phyloP scores from a whole-genome alignment of 2,888 invertebrate species.

The Perizoma flavofasciatum region DNA sequence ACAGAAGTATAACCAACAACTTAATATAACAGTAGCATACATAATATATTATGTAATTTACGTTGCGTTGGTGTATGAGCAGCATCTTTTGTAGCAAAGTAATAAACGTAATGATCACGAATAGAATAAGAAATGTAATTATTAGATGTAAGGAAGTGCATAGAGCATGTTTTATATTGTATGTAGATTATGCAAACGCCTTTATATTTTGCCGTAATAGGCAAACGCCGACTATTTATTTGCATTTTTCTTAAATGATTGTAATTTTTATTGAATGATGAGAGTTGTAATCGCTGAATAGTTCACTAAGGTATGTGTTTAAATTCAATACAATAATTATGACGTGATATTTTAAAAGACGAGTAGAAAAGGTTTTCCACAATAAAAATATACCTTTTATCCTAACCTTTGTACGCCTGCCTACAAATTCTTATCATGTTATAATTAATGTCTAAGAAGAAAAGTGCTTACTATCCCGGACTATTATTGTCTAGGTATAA shows the following conservation, averaged over 20 bases:
- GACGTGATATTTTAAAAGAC: conserved; percentile 38
- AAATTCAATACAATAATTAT: conserved; percentile 42
- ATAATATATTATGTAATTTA: conserved; percentile 27
- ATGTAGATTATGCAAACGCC: conserved; percentile 77
- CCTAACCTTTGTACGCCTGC: too few relatives aligned
- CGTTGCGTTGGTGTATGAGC: conserved; percentile 55
- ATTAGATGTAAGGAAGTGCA: conserved; percentile 71
- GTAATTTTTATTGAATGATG: conserved; percentile 68
- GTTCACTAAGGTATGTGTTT: conserved; percentile 43
- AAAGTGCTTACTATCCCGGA: conserved; percentile 65
- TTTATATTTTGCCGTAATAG: conserved; percentile 71
- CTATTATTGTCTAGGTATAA: conserved; percentile 69
- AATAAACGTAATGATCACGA: conserved; percentile 71
- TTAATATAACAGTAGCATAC: conserved; percentile 32
- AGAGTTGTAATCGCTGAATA: conserved; percentile 69
- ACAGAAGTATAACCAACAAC: conserved; percentile 30
- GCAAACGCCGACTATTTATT: conserved; percentile 81
- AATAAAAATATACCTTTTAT: conserved; percentile 18
- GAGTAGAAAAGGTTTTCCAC: conserved; percentile 16
- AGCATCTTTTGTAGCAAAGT: conserved; percentile 65
- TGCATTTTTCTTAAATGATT: conserved; percentile 80
- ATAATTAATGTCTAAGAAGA: conserved; percentile 52
- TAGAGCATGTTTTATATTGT: conserved; percentile 82
- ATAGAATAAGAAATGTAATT: conserved; percentile 75
- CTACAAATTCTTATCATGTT: conserved; percentile 45